A percentile compares a stretch with the other conserved stretches of the same genome.
Evolutionary conservation across 53 echinoderm and acorn worm genomes (phyloP).

Genomic region (Paracentrotus lividus): DNA sequence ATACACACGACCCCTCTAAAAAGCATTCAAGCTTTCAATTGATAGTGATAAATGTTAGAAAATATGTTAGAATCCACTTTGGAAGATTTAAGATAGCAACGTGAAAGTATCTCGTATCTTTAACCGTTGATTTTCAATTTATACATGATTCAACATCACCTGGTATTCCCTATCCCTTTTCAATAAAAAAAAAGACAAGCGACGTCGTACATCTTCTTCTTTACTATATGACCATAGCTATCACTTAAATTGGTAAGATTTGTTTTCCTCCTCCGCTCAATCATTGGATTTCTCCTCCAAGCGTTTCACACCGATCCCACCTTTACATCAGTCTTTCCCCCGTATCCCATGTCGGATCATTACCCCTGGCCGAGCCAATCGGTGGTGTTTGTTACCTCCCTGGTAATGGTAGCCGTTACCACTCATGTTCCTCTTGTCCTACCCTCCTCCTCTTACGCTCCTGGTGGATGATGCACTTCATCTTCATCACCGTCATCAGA

Average conservation of each 20-base stretch:
- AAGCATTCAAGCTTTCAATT: neutral
- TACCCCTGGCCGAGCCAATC: neutral
- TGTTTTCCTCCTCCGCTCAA: slow-evolving; percentile 11
- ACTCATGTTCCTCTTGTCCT: neutral
- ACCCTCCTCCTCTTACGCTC: slow-evolving; percentile 24
- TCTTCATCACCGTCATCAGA: slow-evolving; percentile 28
- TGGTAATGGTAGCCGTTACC: slow-evolving; percentile 1
- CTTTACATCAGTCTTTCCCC: slow-evolving; percentile 37
- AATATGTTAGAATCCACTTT: too few relatives aligned
- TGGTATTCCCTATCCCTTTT: neutral
- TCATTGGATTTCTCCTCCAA: slow-evolving; percentile 39
- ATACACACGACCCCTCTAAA: too few relatives aligned
- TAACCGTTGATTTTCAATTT: too few relatives aligned
- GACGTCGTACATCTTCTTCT: neutral
- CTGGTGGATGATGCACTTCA: neutral
- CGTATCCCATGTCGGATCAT: slow-evolving; percentile 13
- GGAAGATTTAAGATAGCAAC: neutral
- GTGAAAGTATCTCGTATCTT: neutral
- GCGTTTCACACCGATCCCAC: slow-evolving; percentile 46
- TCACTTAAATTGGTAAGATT: slow-evolving; percentile 11
- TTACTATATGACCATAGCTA: neutral
- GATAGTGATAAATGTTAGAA: neutral
- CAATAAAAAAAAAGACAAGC: neutral
- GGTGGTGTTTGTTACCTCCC: slow-evolving; percentile 1
- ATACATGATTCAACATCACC: too few relatives aligned